phyloP scores from a whole-genome alignment of 2,797 vertebrate genomes.

The Meriones psammophilus region DNA sequence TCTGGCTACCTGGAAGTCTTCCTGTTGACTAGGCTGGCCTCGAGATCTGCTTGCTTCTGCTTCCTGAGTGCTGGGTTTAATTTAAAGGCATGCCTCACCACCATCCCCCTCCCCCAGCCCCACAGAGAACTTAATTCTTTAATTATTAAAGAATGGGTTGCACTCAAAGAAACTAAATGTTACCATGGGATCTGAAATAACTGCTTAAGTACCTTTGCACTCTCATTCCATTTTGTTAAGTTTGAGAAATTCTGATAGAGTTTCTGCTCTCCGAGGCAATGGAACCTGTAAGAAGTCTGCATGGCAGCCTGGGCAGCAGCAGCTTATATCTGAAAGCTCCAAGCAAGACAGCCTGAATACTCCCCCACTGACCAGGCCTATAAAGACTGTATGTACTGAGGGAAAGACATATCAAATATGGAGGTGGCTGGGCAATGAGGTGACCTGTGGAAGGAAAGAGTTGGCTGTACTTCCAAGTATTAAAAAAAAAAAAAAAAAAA shows the following conservation, averaged over 20 bases:
- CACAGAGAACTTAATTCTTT: conserved; percentile 17
- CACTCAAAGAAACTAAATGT: conserved; percentile 42
- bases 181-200: conserved; percentile 51
- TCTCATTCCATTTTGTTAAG: background rate
- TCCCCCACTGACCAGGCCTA: conserved; percentile 37
- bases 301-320: conserved; percentile 46
- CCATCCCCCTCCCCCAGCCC: no score
- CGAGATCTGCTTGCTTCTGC: background rate
- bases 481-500: background rate
- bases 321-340: conserved; percentile 10
- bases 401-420: conserved; percentile 45
- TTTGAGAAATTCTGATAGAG: conserved; percentile 63
- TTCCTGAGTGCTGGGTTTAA: background rate
- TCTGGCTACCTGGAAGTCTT: no score
- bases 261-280: conserved; percentile 53
- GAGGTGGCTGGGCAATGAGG: conserved; percentile 57
- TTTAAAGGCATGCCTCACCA: background rate
- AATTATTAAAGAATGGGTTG: conserved; percentile 43
- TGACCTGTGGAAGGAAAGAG: conserved; percentile 19
- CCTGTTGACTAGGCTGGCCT: background rate
- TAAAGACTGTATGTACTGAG: conserved; percentile 59
- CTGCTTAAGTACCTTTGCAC: background rate
- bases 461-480: conserved; percentile 34
- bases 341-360: conserved; percentile 54
- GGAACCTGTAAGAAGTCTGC: conserved; percentile 1